These are phyloP conservation scores for Podiceps cristatus DNA, from an alignment of 2,113 vertebrate species.

Conservation along the genomic window DNA sequence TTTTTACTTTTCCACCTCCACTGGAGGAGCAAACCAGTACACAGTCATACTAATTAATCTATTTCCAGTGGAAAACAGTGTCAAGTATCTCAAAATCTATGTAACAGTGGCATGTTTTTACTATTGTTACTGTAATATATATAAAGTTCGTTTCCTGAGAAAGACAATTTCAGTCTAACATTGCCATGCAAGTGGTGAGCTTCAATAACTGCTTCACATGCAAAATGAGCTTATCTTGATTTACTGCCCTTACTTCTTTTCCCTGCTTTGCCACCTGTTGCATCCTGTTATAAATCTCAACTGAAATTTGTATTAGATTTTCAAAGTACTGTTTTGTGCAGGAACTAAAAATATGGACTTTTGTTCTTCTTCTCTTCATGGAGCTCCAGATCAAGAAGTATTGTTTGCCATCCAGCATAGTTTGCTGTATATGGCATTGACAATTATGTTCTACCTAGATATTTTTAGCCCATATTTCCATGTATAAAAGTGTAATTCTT, in stretches of 20 bases:
- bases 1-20: not conserved
- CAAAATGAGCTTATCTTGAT: not conserved
- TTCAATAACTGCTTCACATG: not conserved
- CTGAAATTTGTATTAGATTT: not conserved
- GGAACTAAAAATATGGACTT: rapidly evolving
- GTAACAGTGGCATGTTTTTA: not conserved
- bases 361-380: not conserved
- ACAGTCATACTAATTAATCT: not conserved
- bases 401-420: not conserved
- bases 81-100: not conserved
- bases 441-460: not conserved
- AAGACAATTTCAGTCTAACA: not conserved
- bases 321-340: not conserved
- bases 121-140: not conserved
- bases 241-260: not conserved
- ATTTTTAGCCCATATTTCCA: not conserved
- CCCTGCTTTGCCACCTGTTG: not conserved
- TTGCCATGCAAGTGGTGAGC: not conserved
- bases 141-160: not conserved
- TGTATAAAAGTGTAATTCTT: not conserved
- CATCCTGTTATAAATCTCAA: not conserved
- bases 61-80: not conserved
- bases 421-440: not conserved
- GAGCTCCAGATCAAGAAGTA: not conserved
- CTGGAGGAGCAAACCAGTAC: not conserved